These are phyloP conservation scores for Grammomys dolichurus DNA, from an alignment of 2,113 vertebrate genomes.

Conservation along the genomic window DNA sequence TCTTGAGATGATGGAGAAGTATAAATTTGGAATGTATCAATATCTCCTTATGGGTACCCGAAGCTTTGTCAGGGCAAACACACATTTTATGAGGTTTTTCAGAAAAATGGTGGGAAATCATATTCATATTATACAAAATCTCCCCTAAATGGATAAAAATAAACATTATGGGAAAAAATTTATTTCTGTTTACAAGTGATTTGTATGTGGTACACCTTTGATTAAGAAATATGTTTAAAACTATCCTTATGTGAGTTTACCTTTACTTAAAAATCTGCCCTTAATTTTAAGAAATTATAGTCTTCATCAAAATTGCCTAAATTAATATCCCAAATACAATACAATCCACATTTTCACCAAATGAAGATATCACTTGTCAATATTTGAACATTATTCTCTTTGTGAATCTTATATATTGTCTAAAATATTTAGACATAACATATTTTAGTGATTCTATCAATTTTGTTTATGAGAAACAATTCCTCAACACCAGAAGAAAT, in stretches of 20 bases:
- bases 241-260: not conserved
- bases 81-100: not conserved
- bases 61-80: not conserved
- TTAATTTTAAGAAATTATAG: not conserved
- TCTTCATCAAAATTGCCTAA: not conserved
- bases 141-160: not conserved
- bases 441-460: not conserved
- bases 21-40: not conserved
- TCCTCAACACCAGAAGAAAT: not conserved
- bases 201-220: not conserved
- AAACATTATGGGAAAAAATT: not conserved
- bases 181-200: not conserved
- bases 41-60: not conserved
- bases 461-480: not conserved
- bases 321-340: not conserved
- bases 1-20: not conserved
- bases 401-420: not conserved
- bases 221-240: not conserved
- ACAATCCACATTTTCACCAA: not conserved
- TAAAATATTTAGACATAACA: conserved; percentile 38
- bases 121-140: not conserved
- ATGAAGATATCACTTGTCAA: not conserved
- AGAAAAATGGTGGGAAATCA: not conserved
- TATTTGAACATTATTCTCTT: not conserved
- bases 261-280: not conserved